Percentiles rank a stretch among this genome's conserved stretches.
phyloP scores from a whole-genome alignment of 2,797 vertebrate species.

The Cynodonichthys magdalenae region DNA sequence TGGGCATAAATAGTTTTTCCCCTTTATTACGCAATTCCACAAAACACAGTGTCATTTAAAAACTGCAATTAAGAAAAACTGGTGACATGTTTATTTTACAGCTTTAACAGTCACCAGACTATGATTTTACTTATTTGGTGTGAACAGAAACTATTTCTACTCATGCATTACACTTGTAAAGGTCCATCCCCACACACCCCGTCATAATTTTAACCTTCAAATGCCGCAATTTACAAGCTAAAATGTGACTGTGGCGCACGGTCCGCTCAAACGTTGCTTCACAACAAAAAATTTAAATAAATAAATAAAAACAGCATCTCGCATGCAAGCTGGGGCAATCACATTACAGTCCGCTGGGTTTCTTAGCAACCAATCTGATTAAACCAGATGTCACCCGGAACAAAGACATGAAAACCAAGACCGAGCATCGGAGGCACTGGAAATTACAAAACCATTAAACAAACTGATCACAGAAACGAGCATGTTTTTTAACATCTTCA shows the following conservation, averaged over 20 bases:
- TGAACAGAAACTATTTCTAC: slow-evolving; percentile 67
- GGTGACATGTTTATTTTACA: slow-evolving; percentile 58
- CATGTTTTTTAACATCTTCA: slow-evolving; percentile 46
- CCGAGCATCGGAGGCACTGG: slow-evolving; percentile 72
- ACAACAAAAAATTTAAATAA: slow-evolving; percentile 44
- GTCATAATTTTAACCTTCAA: slow-evolving; percentile 44
- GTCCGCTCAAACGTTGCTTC: slow-evolving; percentile 62
- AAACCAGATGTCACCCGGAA: slow-evolving; percentile 72
- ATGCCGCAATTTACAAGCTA: slow-evolving; percentile 68
- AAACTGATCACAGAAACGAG: slow-evolving; percentile 4
- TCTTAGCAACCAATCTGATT: slow-evolving; percentile 77
- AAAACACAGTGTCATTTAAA: slow-evolving; percentile 31
- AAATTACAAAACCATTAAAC: slow-evolving; percentile 58
- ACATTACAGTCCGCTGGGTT: slow-evolving; percentile 74
- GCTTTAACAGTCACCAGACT: slow-evolving; percentile 53
- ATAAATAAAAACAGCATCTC: slow-evolving; percentile 39
- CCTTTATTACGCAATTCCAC: slow-evolving; percentile 23
- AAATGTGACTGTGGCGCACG: slow-evolving; percentile 49
- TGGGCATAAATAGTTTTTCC: slow-evolving; percentile 1
- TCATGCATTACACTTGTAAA: slow-evolving; percentile 75
- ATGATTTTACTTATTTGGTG: slow-evolving; percentile 49
- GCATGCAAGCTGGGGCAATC: slow-evolving; percentile 75
- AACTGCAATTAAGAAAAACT: slow-evolving; percentile 45
- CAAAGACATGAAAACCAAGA: slow-evolving; percentile 74
- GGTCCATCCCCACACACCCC: slow-evolving; percentile 20